A percentile compares a stretch with the other conserved stretches of the same genome.
phyloP scores from a whole-genome alignment of 2,113 vertebrate species.

The Amblyopsis rosae region DNA sequence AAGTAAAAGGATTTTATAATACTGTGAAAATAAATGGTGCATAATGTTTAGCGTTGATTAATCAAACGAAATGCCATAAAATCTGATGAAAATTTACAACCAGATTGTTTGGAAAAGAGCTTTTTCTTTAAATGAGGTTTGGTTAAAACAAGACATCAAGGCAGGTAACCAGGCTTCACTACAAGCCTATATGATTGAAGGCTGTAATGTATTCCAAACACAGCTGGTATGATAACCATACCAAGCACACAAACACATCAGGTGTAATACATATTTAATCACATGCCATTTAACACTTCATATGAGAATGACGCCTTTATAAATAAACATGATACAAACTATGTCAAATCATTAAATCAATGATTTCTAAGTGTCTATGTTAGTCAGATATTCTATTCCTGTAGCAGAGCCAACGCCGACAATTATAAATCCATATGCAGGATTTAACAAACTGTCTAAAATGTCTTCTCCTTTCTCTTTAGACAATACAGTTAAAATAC shows the following conservation, averaged over 20 bases:
- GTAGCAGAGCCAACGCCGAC: constrained; percentile 15
- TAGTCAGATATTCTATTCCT: constrained; percentile 3
- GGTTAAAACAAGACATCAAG: constrained; percentile 29
- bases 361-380: background rate
- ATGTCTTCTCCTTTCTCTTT: constrained; percentile 30
- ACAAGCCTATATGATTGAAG: constrained; percentile 45
- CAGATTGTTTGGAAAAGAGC: constrained; percentile 64
- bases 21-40: constrained; percentile 25
- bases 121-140: constrained; percentile 34
- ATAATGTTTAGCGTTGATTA: constrained; percentile 14
- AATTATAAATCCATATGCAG: too few species aligned
- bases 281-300: constrained; percentile 26
- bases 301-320: constrained; percentile 3
- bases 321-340: too few species aligned
- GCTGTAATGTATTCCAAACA: constrained; percentile 15
- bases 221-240: constrained; percentile 6
- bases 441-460: background rate
- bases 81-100: constrained; percentile 32
- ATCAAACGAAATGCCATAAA: constrained; percentile 17
- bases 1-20: constrained; percentile 21
- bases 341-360: too few species aligned
- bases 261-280: constrained; percentile 47
- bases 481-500: constrained; percentile 11
- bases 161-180: constrained; percentile 31
- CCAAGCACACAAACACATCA: constrained; percentile 7